phyloP scores from a whole-genome alignment of 2,113 vertebrate genomes.

The Siniperca chuatsi region DNA sequence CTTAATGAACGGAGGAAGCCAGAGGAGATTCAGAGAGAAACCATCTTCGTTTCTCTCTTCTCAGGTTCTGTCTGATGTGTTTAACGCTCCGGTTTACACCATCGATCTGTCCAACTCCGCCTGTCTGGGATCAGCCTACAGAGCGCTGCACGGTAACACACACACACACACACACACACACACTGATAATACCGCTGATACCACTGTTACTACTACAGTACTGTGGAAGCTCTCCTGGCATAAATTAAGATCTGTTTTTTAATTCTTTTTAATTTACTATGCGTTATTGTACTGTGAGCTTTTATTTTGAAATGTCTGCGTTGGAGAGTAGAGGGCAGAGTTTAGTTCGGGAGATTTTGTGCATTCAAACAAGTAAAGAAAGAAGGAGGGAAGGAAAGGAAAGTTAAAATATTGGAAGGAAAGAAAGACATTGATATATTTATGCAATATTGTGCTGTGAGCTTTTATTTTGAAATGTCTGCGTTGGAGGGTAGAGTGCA shows the following conservation, averaged over 20 bases:
- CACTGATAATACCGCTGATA: no score
- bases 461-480: no score
- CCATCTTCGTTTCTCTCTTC: neutral
- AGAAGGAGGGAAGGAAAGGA: neutral
- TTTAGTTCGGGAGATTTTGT: no score
- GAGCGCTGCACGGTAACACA: conserved; percentile 91
- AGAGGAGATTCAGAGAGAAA: neutral
- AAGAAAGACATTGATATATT: no score
- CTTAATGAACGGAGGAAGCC: neutral
- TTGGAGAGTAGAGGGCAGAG: neutral
- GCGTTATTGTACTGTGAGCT: neutral
- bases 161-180: conserved; percentile 35
- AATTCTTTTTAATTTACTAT: no score
- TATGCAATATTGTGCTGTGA: no score
- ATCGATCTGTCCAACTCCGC: conserved; percentile 91
- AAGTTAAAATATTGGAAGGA: no score
- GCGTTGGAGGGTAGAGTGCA: no score
- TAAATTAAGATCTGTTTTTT: no score
- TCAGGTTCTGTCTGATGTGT: conserved; percentile 95
- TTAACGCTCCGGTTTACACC: conserved; percentile 90
- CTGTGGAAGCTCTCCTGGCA: no score
- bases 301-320: neutral
- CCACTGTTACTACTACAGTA: no score
- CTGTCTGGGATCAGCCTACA: conserved; percentile 93
- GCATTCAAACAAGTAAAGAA: neutral